These are phyloP conservation scores for Melieria picta DNA, from an alignment of 2,888 invertebrate species.

Conservation along the genomic window DNA sequence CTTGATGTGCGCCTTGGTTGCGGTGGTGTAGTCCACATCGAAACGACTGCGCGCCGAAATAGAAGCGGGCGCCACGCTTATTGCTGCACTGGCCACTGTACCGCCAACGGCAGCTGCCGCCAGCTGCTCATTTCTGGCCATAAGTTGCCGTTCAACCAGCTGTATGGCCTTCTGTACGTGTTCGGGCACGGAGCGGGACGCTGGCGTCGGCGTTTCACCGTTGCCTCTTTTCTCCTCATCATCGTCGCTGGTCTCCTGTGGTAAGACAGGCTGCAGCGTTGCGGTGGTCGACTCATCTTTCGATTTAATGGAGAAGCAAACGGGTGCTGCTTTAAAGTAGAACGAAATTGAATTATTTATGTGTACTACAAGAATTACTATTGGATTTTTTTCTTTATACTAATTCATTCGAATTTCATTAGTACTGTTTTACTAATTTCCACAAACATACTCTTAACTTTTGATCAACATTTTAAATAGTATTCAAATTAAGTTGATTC, in stretches of 20 bases:
- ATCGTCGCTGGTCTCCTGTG: conserved; percentile 80
- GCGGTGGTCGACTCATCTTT: conserved; percentile 76
- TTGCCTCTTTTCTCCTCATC: conserved; percentile 66
- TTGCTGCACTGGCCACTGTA: conserved; percentile 30
- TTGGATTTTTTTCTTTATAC: too few relatives aligned
- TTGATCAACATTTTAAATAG: not conserved
- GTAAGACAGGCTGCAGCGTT: conserved; percentile 74
- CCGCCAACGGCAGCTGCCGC: conserved; percentile 41
- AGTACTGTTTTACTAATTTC: too few relatives aligned
- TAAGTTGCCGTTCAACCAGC: conserved; percentile 61
- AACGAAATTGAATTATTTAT: too few relatives aligned
- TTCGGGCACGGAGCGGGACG: conserved; percentile 52
- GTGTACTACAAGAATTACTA: too few relatives aligned
- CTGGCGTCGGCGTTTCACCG: conserved; percentile 27
- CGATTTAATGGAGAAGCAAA: conserved; percentile 86
- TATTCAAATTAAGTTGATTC: not conserved
- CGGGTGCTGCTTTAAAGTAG: conserved; percentile 69
- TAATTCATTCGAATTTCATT: too few relatives aligned
- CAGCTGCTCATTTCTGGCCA: conserved; percentile 56
- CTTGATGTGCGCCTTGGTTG: conserved; percentile 20
- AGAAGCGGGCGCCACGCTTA: not conserved
- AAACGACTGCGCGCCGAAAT: conserved; percentile 31
- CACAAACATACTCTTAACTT: not conserved
- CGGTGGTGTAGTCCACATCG: conserved; percentile 39
- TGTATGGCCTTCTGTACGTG: conserved; percentile 63